Conservation (phyloP, 2,113 vertebrate species). For the Scomber japonicus region DNA sequence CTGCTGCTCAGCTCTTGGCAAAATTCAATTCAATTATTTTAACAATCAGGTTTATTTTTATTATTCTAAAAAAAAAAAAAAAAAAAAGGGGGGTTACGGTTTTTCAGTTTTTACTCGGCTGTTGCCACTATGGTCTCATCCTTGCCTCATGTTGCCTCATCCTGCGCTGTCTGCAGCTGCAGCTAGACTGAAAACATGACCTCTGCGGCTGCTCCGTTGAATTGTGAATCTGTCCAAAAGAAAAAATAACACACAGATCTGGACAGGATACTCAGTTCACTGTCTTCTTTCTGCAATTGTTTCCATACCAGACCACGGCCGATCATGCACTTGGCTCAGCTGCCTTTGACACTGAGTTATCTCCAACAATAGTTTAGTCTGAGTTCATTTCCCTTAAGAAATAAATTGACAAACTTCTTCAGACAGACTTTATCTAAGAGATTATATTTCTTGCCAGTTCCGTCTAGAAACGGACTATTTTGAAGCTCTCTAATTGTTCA, state of each 20-base stretch:
- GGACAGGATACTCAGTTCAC: no score
- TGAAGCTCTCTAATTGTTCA: no score
- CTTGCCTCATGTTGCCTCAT: background rate
- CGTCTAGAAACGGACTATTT: no score
- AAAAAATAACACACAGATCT: no score
- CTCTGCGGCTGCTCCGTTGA: background rate
- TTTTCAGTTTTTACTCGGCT: background rate
- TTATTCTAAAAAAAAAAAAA: background rate
- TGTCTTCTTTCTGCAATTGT: no score
- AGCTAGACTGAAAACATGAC: background rate
- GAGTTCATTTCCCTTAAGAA: background rate
- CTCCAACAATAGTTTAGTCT: background rate
- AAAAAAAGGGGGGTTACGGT: background rate
- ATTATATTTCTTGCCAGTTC: no score
- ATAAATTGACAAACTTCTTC: background rate
- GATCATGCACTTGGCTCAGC: no score
- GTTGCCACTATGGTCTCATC: background rate
- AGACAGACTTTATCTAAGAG: no score
- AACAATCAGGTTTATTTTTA: conserved; percentile 1
- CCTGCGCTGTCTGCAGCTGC: background rate
- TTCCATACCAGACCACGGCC: no score
- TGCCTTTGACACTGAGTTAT: background rate
- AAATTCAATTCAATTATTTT: background rate
- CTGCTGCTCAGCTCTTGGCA: background rate
- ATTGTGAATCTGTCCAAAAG: no score